These are phyloP conservation scores for Parnassius orleans DNA, from an alignment of 2,888 invertebrate genomes.

Conservation along the genomic window DNA sequence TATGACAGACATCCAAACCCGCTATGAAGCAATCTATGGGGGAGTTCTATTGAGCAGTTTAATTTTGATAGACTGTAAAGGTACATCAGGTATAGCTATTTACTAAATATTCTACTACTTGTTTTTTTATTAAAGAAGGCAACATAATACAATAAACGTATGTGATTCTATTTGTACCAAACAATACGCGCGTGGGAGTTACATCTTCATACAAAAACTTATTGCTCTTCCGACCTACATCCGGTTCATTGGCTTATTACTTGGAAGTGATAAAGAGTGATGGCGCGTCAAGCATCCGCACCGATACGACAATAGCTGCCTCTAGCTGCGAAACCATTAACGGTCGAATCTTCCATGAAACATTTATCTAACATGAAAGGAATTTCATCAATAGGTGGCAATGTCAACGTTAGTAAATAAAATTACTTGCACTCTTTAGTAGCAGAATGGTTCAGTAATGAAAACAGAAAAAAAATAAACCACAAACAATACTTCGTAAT, in stretches of 20 bases:
- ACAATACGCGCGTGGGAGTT: conserved; percentile 7
- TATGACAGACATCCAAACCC: too few relatives aligned
- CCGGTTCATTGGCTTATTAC: conserved; percentile 18
- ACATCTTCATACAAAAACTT: conserved; percentile 9
- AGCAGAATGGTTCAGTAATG: background rate
- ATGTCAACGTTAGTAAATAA: background rate
- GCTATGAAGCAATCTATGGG: too few relatives aligned
- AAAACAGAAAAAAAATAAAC: background rate
- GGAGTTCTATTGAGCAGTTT: too few relatives aligned
- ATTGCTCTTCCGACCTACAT: conserved; percentile 20
- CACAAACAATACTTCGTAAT: too few relatives aligned
- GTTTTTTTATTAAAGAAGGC: background rate
- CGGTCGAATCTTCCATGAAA: too few relatives aligned
- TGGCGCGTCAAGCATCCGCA: conserved; percentile 8
- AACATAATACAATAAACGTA: background rate
- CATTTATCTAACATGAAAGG: too few relatives aligned
- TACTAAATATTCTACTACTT: too few relatives aligned
- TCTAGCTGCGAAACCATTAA: conserved; percentile 4
- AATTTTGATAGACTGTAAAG: too few relatives aligned
- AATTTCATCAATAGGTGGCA: background rate
- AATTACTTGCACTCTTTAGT: background rate
- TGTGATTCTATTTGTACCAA: too few relatives aligned
- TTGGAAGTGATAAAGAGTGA: conserved; percentile 19
- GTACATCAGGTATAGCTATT: too few relatives aligned
- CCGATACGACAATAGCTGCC: conserved; percentile 1